These are phyloP conservation scores for Coleophora flavipennella DNA, from an alignment of 2,888 invertebrate species.

Conservation along the genomic window DNA sequence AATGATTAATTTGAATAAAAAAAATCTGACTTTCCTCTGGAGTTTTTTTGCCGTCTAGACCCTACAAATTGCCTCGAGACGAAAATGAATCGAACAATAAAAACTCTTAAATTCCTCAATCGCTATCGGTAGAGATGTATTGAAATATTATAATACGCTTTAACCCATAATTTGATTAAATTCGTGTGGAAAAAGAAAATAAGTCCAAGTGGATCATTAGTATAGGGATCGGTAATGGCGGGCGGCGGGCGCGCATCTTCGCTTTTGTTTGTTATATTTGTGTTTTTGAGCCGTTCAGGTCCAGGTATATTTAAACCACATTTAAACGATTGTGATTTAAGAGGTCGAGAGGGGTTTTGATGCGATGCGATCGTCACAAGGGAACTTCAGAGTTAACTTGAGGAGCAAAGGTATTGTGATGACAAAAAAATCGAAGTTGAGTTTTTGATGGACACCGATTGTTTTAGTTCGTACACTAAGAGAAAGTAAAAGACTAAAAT, in stretches of 20 bases:
- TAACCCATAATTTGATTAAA: conserved; percentile 73
- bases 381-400: too few relatives aligned
- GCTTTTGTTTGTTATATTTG: conserved; percentile 58
- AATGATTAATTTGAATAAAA: conserved; percentile 8
- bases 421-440: too few relatives aligned
- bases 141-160: conserved; percentile 69
- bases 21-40: conserved; percentile 13
- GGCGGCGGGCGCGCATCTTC: conserved; percentile 37
- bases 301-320: conserved; percentile 44
- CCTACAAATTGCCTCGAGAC: conserved; percentile 53
- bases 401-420: too few relatives aligned
- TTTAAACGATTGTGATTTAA: too few relatives aligned
- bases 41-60: conserved; percentile 54
- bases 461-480: too few relatives aligned
- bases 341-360: too few relatives aligned
- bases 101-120: conserved; percentile 64
- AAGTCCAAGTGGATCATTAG: conserved; percentile 64
- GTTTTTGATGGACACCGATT: too few relatives aligned
- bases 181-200: conserved; percentile 60
- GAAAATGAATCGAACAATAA: conserved; percentile 61
- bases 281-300: conserved; percentile 17
- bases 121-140: conserved; percentile 60
- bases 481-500: too few relatives aligned
- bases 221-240: conserved; percentile 65
- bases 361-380: too few relatives aligned